Evolutionary conservation across 2,888 invertebrate genomes (phyloP), one percentile per base, ranked within the genome.

Genomic region (Horisme vitalbata): DNA sequence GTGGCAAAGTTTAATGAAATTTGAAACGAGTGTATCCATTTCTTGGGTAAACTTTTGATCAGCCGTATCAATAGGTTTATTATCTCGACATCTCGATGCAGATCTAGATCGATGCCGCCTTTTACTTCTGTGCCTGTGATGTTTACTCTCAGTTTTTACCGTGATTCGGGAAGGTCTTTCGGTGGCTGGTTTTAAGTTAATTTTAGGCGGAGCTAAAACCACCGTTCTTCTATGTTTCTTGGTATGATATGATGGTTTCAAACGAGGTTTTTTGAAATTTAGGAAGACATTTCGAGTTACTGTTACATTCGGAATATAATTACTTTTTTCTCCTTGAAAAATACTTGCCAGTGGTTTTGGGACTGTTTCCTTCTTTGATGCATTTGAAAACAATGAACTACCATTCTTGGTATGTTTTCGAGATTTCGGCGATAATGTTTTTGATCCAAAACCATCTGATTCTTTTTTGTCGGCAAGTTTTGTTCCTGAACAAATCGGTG

Each of bases 61-160:
- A 4, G 83, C 92, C 2, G 91, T 90, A 63, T 94, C 94, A 44
- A 90, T 90, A 51, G 93, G 91, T 81, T 92, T 95, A 53, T 93
- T 92, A 77, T 90, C 89, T 50, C 89, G 70, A 58, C 84, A 85
- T 58, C 79, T 79, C 0, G 89, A 90, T 12, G 79, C 86, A 0
- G 90, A 90, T 56, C 89, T 75, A 9, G 90, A 90, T 21, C 88
- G 74, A 67, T 88, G 87, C 53, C 86, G 75, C 57, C 86, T 69
- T 76, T 83, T 87, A 65, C 86, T 87, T 60, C 87, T 78, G 53
- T 89, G 90, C 45, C 85, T 74, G 46, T 89, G 90, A 62, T 88
- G 89, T 68, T 81, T 86, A 46, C 64, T 83, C 61, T 90, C 88
- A 27, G 82, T 85, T 74, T 88, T 88, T 3, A 88, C 71, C 1